Evolutionary conservation across 2,888 invertebrate species (phyloP).

Genomic region (Phasia obesa): DNA sequence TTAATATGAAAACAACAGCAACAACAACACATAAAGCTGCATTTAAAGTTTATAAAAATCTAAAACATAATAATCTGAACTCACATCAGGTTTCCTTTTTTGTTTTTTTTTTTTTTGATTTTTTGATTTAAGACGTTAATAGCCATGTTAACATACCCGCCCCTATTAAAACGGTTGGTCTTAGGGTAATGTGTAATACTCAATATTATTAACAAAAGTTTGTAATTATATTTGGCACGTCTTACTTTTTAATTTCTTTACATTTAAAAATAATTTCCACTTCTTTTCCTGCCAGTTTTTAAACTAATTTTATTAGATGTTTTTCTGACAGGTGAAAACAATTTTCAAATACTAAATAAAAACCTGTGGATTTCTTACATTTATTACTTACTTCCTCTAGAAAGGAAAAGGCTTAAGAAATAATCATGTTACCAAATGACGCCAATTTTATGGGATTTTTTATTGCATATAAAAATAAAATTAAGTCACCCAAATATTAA

Average conservation of each 20-base stretch:
- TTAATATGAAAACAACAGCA: conserved; percentile 6
- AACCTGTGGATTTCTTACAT: too few species aligned
- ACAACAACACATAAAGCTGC: conserved; percentile 18
- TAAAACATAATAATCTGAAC: conserved; percentile 63
- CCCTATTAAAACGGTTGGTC: neutral
- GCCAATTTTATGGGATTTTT: too few species aligned
- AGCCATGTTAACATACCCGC: neutral
- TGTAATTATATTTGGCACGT: neutral
- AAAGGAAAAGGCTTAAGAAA: too few species aligned
- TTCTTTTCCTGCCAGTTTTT: neutral
- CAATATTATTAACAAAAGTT: neutral
- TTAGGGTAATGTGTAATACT: neutral
- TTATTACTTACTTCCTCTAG: too few species aligned
- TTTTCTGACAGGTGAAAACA: neutral
- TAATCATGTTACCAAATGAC: too few species aligned
- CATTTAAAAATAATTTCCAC: neutral
- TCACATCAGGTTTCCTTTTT: conserved; percentile 77
- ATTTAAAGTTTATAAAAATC: neutral
- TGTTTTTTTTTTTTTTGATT: too few species aligned
- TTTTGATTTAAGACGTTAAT: conserved; percentile 71
- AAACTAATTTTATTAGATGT: neutral
- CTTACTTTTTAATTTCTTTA: neutral
- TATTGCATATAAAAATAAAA: too few species aligned
- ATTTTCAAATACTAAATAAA: neutral
- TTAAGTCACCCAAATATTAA: too few species aligned